Evolutionary conservation across 2,113 vertebrate genomes (phyloP).

Genomic region (Acrocephalus kingi): DNA sequence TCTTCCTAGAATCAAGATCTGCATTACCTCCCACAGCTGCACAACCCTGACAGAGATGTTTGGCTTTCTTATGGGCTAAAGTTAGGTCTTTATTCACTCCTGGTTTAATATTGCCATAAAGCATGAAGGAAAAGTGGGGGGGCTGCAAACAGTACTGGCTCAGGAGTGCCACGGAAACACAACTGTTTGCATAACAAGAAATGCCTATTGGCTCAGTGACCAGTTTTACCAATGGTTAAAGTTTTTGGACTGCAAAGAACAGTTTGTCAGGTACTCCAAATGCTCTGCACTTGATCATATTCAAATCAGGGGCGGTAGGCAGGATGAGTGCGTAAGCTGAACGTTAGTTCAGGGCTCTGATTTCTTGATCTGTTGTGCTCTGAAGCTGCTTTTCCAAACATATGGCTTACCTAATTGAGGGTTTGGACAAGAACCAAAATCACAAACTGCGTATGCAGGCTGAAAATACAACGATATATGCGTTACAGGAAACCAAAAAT

Average conservation of each 20-base stretch:
- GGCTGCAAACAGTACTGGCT: background rate
- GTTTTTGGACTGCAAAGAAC: background rate
- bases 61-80: background rate
- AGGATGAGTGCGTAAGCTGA: background rate
- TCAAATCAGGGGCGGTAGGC: background rate
- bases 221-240: background rate
- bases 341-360: background rate
- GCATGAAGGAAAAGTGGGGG: background rate
- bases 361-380: background rate
- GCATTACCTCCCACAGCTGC: background rate
- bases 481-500: background rate
- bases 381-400: background rate
- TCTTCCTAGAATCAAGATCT: background rate
- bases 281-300: background rate
- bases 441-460: background rate
- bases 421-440: background rate
- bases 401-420: constrained; percentile 18
- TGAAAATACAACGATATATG: background rate
- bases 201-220: background rate
- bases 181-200: background rate
- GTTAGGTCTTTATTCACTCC: background rate
- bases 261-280: background rate
- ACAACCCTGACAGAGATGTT: background rate
- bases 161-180: background rate
- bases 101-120: background rate